Conservation (phyloP, 2,113 vertebrate genomes). For the Vimba vimba region DNA sequence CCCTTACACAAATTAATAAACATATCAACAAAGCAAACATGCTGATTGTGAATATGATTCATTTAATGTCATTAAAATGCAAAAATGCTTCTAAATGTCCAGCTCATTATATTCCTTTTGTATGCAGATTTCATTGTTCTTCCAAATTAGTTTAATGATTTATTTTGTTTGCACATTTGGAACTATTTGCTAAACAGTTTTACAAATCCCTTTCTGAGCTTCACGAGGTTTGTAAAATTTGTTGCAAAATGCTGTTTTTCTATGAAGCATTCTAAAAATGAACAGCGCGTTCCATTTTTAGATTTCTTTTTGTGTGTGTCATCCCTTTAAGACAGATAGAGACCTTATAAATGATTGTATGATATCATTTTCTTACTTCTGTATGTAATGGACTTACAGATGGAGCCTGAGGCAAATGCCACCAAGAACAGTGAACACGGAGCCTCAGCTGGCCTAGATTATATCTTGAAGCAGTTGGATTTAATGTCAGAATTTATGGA, state of each 20-base stretch:
- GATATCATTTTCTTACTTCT: neutral
- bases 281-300: neutral
- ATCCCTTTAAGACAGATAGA: no score
- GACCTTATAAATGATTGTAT: neutral
- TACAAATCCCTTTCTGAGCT: neutral
- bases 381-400: slow-evolving; percentile 62
- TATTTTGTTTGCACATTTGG: neutral
- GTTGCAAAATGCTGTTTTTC: neutral
- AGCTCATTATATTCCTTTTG: neutral
- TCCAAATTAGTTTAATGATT: neutral
- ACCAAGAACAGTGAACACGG: neutral
- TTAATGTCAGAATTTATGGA: slow-evolving; percentile 65
- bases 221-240: neutral
- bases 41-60: neutral
- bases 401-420: slow-evolving; percentile 62
- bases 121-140: neutral
- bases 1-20: slow-evolving; percentile 26
- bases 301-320: neutral
- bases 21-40: neutral
- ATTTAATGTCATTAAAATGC: neutral
- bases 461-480: slow-evolving; percentile 65
- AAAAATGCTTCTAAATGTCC: neutral
- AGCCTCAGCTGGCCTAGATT: slow-evolving; percentile 55
- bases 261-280: no score
- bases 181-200: neutral